Evolutionary conservation across 2,888 invertebrate genomes (phyloP).

Genomic region (Selenia dentaria): DNA sequence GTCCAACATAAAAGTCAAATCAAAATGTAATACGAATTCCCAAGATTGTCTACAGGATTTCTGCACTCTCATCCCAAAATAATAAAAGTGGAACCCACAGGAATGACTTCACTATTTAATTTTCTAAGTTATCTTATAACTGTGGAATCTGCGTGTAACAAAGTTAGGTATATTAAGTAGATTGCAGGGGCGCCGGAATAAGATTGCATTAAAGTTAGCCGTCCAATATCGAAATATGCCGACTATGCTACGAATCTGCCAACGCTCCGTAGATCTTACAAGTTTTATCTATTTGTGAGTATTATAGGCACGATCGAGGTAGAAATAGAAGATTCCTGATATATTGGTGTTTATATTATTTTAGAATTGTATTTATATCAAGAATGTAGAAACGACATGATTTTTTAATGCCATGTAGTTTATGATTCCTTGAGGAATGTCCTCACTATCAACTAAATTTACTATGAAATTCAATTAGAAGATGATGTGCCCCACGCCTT

Average conservation of each 20-base stretch:
- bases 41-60: conserved; percentile 14
- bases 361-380: too few relatives aligned
- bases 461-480: too few relatives aligned
- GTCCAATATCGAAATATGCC: conserved; percentile 67
- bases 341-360: conserved; percentile 2
- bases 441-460: too few relatives aligned
- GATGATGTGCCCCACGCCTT: too few relatives aligned
- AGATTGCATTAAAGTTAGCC: conserved; percentile 61
- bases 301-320: conserved; percentile 12
- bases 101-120: conserved; percentile 30
- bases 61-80: conserved; percentile 30
- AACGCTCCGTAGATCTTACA: conserved; percentile 41
- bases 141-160: conserved; percentile 28
- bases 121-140: conserved; percentile 31
- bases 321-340: conserved; percentile 8
- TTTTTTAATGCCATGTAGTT: too few relatives aligned
- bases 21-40: conserved; percentile 6
- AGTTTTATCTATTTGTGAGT: conserved; percentile 22
- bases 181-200: conserved; percentile 52
- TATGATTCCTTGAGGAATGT: too few relatives aligned
- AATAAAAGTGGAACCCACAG: conserved; percentile 31
- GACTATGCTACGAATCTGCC: conserved; percentile 57
- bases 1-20: conserved; percentile 10
- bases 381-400: too few relatives aligned
- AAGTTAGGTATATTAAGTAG: conserved; percentile 45